Evolutionary conservation across 2,113 vertebrate genomes (phyloP), one percentile per base, ranked within the genome.

Genomic region (Sebastes schlegelii): DNA sequence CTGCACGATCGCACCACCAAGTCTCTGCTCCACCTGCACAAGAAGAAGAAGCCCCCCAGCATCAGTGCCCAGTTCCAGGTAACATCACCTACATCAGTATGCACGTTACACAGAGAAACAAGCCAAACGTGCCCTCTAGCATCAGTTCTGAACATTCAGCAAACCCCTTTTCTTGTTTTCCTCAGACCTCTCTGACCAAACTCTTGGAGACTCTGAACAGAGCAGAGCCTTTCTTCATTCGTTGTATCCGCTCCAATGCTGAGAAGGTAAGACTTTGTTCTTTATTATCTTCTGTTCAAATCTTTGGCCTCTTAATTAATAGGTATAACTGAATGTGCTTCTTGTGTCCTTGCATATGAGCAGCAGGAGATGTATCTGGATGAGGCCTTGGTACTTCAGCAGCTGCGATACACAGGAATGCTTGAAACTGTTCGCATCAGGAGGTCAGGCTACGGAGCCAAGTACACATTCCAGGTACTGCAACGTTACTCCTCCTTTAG

Each of bases 51-150:
- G 60, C 96, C 98, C 0, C 98, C 98, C 0, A 99, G 98, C 91
- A 99, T 99, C 93, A 99, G 98, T 0, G 98, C 98, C 4, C 98
- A 99, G 92, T 99, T 99, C 89, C 98, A 99, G 97, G 98, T 98
- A 62, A 70, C 88, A 5, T 46, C 9, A 45, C 52, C 19, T 1
- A 2, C 23, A 68, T 5, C 43, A 14, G 8, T n/a, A 4, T 69
- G 8, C 13, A 17, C 2, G 0, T 4, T 42, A 16, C 3, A 57
- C 13, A 48, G 63, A 64, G 0, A 79, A 16, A 49, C 26, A 12
- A 11, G 3, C 2, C 23, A 45, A 42, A 68, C n/a, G 19, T 48
- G 26, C 4, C 10, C 7, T 76, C 23, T 4, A 71, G 14, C 26
- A 23, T 19, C 5, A 23, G 3, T n/a, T 3, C 40, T 65, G 23